These are phyloP conservation scores for Drosophila trapezifrons DNA, from an alignment of 1,140 invertebrate species.

Conservation along the genomic window DNA sequence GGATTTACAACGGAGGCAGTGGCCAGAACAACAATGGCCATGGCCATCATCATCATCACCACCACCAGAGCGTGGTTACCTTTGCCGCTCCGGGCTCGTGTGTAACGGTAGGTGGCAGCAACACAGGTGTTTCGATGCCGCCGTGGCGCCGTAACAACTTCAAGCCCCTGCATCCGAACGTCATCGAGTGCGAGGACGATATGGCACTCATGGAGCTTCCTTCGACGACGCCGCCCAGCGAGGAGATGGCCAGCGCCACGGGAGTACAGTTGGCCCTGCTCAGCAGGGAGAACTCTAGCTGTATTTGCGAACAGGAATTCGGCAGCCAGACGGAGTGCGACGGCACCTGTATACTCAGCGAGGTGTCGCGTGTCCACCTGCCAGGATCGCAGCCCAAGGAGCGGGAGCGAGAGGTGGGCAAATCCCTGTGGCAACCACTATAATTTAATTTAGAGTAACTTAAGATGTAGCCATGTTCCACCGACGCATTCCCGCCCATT, in stretches of 20 bases:
- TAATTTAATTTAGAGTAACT: constrained; percentile 30
- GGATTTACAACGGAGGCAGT: constrained; percentile 14
- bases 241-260: constrained; percentile 41
- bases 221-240: constrained; percentile 62
- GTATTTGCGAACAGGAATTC: constrained; percentile 76
- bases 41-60: constrained; percentile 22
- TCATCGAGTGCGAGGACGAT: constrained; percentile 75
- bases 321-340: constrained; percentile 74
- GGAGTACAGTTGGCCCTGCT: constrained; percentile 60
- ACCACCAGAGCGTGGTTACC: constrained; percentile 65
- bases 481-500: not conserved
- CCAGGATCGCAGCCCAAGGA: constrained; percentile 23
- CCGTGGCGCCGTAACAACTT: constrained; percentile 78
- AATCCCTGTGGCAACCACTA: constrained; percentile 58
- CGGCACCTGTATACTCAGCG: constrained; percentile 74
- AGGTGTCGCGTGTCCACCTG: constrained; percentile 68
- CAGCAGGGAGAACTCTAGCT: constrained; percentile 58
- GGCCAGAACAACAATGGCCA: constrained; percentile 51
- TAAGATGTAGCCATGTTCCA: constrained; percentile 27
- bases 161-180: constrained; percentile 74
- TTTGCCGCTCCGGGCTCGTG: constrained; percentile 48
- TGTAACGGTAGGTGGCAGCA: not conserved
- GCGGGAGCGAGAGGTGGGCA: not conserved
- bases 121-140: constrained; percentile 33
- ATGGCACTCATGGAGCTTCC: constrained; percentile 71